A percentile compares a stretch with the other conserved stretches of the same genome.
These are phyloP conservation scores for Calonectris borealis DNA, from an alignment of 2,113 vertebrate species.

Conservation along the genomic window DNA sequence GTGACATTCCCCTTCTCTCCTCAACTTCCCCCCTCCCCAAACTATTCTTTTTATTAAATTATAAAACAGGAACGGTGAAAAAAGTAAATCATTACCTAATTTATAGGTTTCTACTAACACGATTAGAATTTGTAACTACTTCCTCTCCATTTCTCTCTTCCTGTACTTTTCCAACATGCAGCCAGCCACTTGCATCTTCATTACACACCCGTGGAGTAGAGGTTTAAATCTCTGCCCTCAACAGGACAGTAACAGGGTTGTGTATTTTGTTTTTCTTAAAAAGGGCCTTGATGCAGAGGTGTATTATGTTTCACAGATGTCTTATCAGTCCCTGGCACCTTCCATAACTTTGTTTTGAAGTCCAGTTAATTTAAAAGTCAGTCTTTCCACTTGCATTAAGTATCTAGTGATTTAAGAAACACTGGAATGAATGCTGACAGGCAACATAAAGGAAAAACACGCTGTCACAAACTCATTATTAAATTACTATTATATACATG, in stretches of 20 bases:
- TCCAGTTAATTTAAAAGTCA: background rate
- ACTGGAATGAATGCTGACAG: background rate
- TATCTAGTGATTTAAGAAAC: background rate
- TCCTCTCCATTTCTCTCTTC: background rate
- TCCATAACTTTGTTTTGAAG: background rate
- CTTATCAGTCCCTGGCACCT: background rate
- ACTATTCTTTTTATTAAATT: conserved; percentile 22
- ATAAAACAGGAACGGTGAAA: conserved; percentile 3
- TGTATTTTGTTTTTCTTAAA: background rate
- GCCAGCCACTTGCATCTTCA: background rate
- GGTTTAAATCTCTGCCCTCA: background rate
- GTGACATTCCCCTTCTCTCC: background rate
- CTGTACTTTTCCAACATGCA: background rate
- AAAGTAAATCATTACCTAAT: conserved; percentile 41
- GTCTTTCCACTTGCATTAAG: background rate
- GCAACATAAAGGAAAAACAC: background rate
- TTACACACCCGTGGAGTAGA: background rate
- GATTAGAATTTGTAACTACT: conserved; percentile 39
- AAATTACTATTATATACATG: background rate
- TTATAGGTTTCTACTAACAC: conserved; percentile 17
- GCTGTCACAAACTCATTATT: background rate
- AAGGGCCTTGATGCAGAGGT: background rate
- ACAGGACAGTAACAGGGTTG: background rate
- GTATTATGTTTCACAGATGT: background rate
- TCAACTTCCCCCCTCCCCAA: background rate